Evolutionary conservation across 2,888 invertebrate genomes (phyloP).

Genomic region (Leptinotarsa rubiginosa): DNA sequence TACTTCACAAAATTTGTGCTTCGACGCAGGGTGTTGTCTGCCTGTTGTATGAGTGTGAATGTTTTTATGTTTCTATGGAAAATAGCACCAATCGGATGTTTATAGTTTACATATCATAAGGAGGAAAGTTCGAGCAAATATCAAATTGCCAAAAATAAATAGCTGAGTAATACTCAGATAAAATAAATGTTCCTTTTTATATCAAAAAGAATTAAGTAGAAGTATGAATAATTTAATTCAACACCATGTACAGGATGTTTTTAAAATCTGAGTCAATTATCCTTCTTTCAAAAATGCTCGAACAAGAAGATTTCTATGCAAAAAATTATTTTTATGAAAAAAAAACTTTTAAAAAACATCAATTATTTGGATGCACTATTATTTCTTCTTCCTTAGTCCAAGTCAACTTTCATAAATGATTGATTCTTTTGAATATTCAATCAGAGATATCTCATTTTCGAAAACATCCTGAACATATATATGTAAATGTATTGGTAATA

Average conservation of each 20-base stretch:
- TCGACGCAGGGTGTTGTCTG: conserved; percentile 23
- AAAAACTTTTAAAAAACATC: no score
- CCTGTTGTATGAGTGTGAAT: conserved; percentile 17
- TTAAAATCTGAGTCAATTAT: neutral
- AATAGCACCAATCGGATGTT: conserved; percentile 32
- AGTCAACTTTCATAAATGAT: no score
- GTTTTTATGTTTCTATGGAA: conserved; percentile 23
- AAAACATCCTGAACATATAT: conserved; percentile 32
- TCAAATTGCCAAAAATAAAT: conserved; percentile 56
- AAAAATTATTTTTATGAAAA: no score
- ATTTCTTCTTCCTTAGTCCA: no score
- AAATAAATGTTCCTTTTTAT: conserved; percentile 63
- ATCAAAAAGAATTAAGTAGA: conserved; percentile 48
- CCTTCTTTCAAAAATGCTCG: no score
- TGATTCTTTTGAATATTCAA: no score
- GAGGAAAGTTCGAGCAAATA: conserved; percentile 51
- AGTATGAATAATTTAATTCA: conserved; percentile 29
- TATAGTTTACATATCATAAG: conserved; percentile 47
- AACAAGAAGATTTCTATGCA: no score
- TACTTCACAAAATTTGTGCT: conserved; percentile 23
- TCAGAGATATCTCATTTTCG: neutral
- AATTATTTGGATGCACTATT: no score
- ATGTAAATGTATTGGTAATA: conserved; percentile 57
- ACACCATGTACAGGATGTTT: conserved; percentile 24
- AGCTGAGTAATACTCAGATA: conserved; percentile 53